Evolutionary conservation across 2,888 invertebrate genomes (phyloP).

Genomic region (Zygaena filipendulae): DNA sequence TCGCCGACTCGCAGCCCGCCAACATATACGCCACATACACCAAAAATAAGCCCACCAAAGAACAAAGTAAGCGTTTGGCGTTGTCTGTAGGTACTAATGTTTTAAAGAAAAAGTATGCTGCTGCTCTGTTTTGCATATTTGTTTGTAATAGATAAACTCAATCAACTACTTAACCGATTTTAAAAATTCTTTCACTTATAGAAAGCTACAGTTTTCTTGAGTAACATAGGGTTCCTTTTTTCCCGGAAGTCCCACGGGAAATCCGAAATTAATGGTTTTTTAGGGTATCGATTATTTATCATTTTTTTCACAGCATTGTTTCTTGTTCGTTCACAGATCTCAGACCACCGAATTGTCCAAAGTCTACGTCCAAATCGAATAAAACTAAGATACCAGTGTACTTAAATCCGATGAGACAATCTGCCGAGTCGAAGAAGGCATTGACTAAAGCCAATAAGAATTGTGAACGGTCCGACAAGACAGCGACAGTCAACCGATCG

Average conservation of each 20-base stretch:
- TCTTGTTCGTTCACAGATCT: constrained; percentile 29
- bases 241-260: too few species aligned
- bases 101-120: too few species aligned
- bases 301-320: constrained; percentile 2
- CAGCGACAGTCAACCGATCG: neutral
- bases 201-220: too few species aligned
- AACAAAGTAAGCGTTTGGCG: constrained; percentile 23
- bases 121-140: too few species aligned
- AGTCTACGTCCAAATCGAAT: constrained; percentile 17
- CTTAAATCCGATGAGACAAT: constrained; percentile 24
- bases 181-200: too few species aligned
- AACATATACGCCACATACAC: constrained; percentile 53
- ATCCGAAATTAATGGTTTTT: too few species aligned
- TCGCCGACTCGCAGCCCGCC: constrained; percentile 43
- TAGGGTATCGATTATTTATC: neutral
- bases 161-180: too few species aligned
- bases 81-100: too few species aligned
- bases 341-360: constrained; percentile 21
- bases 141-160: too few species aligned
- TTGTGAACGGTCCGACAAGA: too few species aligned
- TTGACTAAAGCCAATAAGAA: too few species aligned
- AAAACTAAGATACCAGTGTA: constrained; percentile 45
- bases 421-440: neutral
- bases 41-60: constrained; percentile 32
- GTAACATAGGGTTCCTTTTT: too few species aligned